A percentile compares a stretch with the other conserved stretches of the same genome.
Conservation (phyloP, 2,797 vertebrate genomes). For the Cuculus canorus region DNA sequence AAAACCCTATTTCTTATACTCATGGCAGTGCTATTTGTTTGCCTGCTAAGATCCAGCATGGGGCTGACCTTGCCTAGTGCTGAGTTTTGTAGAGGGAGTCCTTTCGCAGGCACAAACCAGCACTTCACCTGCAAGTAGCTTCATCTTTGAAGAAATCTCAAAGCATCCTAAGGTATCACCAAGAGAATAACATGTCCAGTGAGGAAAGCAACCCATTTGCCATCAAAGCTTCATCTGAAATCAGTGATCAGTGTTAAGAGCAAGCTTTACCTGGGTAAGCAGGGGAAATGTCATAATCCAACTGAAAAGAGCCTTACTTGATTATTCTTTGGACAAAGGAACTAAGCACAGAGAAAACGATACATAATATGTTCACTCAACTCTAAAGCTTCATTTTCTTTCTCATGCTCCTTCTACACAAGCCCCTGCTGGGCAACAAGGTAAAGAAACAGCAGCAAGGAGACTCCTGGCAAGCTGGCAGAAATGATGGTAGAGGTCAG, state of each 20-base stretch:
- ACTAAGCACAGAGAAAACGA: neutral
- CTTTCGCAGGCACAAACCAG: neutral
- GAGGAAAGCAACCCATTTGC: fast-evolving
- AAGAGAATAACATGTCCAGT: neutral
- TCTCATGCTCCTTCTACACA: neutral
- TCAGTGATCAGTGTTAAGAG: neutral
- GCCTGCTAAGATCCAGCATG: neutral
- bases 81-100: neutral
- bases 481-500: neutral
- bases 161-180: neutral
- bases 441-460: neutral
- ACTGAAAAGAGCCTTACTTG: neutral
- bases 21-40: neutral
- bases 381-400: neutral
- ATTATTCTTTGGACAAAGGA: neutral
- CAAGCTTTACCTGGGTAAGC: neutral
- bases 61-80: neutral
- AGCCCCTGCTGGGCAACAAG: neutral
- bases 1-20: neutral
- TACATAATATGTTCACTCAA: neutral
- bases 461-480: neutral
- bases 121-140: neutral
- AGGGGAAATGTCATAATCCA: neutral
- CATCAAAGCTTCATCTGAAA: neutral
- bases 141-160: neutral